Percentiles rank a stretch among this genome's conserved stretches.
Evolutionary conservation across 2,888 invertebrate genomes (phyloP).

Genomic region (Philhelius pedissequus): DNA sequence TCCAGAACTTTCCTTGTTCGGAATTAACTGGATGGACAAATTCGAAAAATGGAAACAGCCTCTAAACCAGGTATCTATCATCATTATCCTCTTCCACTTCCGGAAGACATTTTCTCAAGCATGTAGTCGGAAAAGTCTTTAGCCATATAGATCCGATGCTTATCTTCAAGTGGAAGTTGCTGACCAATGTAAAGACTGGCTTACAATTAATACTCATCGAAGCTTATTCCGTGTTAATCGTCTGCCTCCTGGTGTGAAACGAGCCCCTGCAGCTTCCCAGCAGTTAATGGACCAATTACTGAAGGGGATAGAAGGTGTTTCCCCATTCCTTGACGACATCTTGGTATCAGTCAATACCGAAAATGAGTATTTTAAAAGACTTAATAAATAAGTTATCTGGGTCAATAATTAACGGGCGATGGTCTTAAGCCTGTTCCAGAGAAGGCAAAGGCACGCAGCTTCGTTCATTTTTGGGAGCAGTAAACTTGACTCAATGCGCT

Average conservation of each 20-base stretch:
- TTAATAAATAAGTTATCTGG: not conserved
- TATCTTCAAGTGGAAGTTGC: not conserved
- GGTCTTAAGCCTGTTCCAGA: not conserved
- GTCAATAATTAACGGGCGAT: not conserved
- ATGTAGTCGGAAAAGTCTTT: not conserved
- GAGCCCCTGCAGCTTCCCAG: no score
- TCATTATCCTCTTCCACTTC: conserved; percentile 16
- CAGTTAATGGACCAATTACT: not conserved
- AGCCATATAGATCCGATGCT: not conserved
- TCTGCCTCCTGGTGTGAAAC: not conserved
- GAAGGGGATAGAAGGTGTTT: not conserved
- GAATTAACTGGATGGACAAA: no score
- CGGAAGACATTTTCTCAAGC: conserved; percentile 29
- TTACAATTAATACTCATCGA: not conserved
- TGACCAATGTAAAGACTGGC: not conserved
- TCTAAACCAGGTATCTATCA: not conserved
- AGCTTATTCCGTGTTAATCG: not conserved
- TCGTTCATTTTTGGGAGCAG: conserved; percentile 50
- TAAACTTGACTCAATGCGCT: no score
- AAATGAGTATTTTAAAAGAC: no score
- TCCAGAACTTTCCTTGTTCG: conserved; percentile 5
- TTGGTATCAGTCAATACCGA: not conserved
- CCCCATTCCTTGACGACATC: not conserved
- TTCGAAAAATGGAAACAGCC: conserved; percentile 4
- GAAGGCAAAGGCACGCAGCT: conserved; percentile 9